phyloP scores from a whole-genome alignment of 2,113 vertebrate species.

The Hippolais icterina region DNA sequence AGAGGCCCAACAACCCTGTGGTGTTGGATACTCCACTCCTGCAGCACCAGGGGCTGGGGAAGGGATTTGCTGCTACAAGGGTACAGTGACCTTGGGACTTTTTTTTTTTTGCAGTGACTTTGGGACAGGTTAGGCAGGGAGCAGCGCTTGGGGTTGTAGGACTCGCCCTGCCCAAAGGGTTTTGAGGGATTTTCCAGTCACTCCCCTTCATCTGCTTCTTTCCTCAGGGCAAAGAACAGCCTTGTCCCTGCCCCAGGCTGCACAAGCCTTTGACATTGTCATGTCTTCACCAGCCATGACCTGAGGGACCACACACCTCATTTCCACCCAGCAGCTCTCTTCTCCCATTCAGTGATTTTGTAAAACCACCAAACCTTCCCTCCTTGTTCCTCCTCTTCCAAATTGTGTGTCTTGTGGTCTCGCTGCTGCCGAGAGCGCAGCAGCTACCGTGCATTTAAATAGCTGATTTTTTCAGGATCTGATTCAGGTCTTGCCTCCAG shows the following conservation, averaged over 20 bases:
- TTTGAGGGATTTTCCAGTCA: not conserved
- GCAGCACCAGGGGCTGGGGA: not conserved
- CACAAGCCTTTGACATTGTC: not conserved
- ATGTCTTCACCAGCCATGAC: rapidly evolving
- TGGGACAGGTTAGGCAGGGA: not conserved
- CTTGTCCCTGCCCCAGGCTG: not conserved
- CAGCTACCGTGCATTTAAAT: not conserved
- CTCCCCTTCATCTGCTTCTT: not conserved
- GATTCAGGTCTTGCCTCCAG: slow-evolving; percentile 38
- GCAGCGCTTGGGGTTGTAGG: not conserved
- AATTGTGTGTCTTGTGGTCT: not conserved
- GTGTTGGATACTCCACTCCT: too few species aligned
- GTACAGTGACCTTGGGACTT: not conserved
- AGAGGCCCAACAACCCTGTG: rapidly evolving
- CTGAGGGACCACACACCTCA: not conserved
- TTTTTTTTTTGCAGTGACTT: too few species aligned
- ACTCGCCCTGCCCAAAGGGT: not conserved
- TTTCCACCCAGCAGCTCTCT: not conserved
- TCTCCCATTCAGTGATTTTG: not conserved
- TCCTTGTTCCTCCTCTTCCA: not conserved
- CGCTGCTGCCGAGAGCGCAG: not conserved
- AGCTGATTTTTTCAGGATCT: slow-evolving; percentile 2
- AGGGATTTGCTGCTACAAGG: not conserved
- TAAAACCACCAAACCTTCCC: not conserved
- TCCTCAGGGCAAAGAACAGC: not conserved